phyloP scores from a whole-genome alignment of 2,797 vertebrate species.

The Eutrigla gurnardus region DNA sequence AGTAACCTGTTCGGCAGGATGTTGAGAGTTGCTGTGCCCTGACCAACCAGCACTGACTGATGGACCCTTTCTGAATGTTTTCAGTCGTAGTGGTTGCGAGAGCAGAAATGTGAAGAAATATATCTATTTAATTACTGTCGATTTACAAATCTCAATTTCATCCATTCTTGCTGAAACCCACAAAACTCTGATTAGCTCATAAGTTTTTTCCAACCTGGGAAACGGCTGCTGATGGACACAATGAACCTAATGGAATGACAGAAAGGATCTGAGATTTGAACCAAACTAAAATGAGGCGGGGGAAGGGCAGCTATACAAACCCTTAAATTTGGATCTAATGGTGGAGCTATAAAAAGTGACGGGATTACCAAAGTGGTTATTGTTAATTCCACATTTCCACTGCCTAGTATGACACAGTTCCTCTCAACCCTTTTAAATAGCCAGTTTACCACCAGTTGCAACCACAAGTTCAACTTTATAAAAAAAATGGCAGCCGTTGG shows the following conservation, averaged over 20 bases:
- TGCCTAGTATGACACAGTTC: not conserved
- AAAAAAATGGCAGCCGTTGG: no score
- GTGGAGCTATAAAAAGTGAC: not conserved
- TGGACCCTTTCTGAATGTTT: not conserved
- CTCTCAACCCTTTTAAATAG: not conserved
- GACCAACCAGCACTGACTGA: not conserved
- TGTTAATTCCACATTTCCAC: not conserved
- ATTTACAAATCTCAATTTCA: not conserved
- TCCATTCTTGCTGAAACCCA: rapidly evolving
- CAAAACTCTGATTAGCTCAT: not conserved
- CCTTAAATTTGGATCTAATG: not conserved
- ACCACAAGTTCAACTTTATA: no score
- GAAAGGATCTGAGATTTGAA: not conserved
- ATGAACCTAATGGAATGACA: not conserved
- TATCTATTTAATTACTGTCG: rapidly evolving
- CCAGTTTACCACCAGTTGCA: no score
- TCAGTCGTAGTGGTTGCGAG: not conserved
- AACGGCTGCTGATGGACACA: not conserved
- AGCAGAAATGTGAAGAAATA: not conserved
- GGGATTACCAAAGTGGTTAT: not conserved
- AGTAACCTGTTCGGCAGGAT: conserved; percentile 8
- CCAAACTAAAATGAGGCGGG: not conserved
- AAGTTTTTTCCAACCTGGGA: not conserved
- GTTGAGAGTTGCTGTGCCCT: not conserved
- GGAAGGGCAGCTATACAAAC: no score